Base-by-base conservation (phyloP, 1,140 invertebrate genomes). In the Phthorimaea operculella region DNA sequence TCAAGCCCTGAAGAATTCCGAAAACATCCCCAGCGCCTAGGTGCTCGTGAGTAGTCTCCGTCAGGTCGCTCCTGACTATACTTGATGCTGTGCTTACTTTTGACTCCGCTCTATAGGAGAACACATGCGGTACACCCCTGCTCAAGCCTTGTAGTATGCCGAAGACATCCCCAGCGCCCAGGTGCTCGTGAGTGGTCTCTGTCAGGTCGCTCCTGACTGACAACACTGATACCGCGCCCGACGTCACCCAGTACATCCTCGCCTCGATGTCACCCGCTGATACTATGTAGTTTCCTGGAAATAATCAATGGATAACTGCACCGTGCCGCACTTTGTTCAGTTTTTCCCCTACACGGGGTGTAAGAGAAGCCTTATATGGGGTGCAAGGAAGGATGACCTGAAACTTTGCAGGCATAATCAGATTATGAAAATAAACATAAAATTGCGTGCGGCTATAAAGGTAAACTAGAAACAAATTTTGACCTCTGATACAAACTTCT, bases 251-350 rank as follows among this genome's bases (percentile, higher is more conserved):
- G 62, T 83, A 76, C 83, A 87, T 87, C 0, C 77, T 68, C 1
- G 79, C 71, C 49, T 86, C 83, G 9, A 70, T 78, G 49, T 86
- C 85, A 4, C 85, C 85, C 4, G 83, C 80, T 48, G 79, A 77
- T n/a, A 86, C 75, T 68, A 86, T 78, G 56, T 86, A 85, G 58
- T 86, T 86, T 1, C 85, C 85, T 79, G 61, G 51, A 51, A 56
- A 61, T 16, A 4, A 8, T 3, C n/a, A 15, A 47, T 4, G 16
- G 42, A 6, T 15, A 47, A 14, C 4, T 28, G 21, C 21, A 28
- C 21, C 6, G 2, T 6, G 6, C 2, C 21, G 2, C 21, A 28
- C 21, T 28, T n/a, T n/a, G n/a, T n/a, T n/a, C n/a, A n/a, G n/a
- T n/a, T n/a, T n/a, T n/a, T n/a, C n/a, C n/a, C n/a, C n/a, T n/a